Conservation (phyloP, 1,140 invertebrate genomes). For the Batillaria attramentaria region DNA sequence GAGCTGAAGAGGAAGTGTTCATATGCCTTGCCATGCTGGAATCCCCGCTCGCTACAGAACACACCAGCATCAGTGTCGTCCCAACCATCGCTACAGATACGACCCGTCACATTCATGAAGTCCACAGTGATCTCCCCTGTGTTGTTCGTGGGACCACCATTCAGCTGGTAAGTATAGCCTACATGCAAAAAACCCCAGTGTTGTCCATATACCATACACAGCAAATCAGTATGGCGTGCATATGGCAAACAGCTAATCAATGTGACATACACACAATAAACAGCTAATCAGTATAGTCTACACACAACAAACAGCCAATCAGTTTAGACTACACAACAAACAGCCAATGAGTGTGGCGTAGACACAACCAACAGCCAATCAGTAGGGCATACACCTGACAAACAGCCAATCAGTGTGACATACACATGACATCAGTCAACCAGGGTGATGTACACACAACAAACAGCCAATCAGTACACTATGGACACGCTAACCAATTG, state of each 20-base stretch:
- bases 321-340: too few species aligned
- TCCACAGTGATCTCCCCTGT: constrained; percentile 50
- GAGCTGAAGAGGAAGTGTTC: constrained; percentile 47
- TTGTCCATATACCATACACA: too few species aligned
- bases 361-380: too few species aligned
- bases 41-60: constrained; percentile 49
- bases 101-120: constrained; percentile 52
- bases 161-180: constrained; percentile 14
- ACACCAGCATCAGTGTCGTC: constrained; percentile 63
- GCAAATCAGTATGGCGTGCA: too few species aligned
- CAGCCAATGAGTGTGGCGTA: too few species aligned
- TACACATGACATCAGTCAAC: neutral
- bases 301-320: too few species aligned
- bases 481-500: too few species aligned
- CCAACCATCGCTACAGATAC: constrained; percentile 62
- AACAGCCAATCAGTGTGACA: neutral
- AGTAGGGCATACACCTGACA: too few species aligned
- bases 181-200: constrained; percentile 28
- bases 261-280: too few species aligned
- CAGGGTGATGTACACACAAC: neutral
- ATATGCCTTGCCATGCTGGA: constrained; percentile 56
- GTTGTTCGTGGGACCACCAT: constrained; percentile 30
- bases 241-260: too few species aligned
- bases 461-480: too few species aligned
- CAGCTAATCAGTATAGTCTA: neutral